These are phyloP conservation scores for Onthophagus sagittarius DNA, from an alignment of 2,888 invertebrate genomes.

Conservation along the genomic window DNA sequence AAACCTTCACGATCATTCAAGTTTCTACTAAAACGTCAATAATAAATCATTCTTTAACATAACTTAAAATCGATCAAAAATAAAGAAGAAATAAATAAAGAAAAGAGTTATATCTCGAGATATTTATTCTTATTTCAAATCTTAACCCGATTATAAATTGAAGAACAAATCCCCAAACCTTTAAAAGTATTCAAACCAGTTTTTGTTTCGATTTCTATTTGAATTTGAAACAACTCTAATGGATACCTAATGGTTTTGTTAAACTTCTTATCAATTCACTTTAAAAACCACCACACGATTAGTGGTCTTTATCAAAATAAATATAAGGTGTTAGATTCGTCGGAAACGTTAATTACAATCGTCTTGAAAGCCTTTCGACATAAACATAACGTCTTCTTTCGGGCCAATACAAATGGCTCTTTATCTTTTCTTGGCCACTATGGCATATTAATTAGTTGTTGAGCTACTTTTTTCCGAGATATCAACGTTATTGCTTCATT, in stretches of 20 bases:
- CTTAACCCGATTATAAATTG: too few relatives aligned
- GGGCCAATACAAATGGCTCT: constrained; percentile 12
- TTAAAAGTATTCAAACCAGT: constrained; percentile 5
- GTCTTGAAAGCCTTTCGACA: constrained; percentile 21
- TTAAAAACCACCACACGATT: neutral
- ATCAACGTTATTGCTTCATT: constrained; percentile 1
- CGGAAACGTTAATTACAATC: constrained; percentile 18
- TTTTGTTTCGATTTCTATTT: neutral
- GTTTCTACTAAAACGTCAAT: too few relatives aligned
- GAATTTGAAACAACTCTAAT: neutral
- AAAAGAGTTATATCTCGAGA: too few relatives aligned
- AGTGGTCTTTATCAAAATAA: neutral
- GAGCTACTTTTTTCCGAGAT: neutral
- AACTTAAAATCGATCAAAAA: too few relatives aligned
- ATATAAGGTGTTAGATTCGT: constrained; percentile 9
- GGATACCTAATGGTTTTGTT: neutral
- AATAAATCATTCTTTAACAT: too few relatives aligned
- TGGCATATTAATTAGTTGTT: constrained; percentile 5
- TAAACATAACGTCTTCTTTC: constrained; percentile 20
- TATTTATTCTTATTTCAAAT: too few relatives aligned
- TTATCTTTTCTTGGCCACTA: constrained; percentile 2
- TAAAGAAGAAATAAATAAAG: too few relatives aligned
- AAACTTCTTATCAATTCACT: neutral
- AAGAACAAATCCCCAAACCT: neutral
- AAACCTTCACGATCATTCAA: too few relatives aligned